phyloP scores from a whole-genome alignment of 2,797 vertebrate genomes.

The Sebastes taczanowskii region DNA sequence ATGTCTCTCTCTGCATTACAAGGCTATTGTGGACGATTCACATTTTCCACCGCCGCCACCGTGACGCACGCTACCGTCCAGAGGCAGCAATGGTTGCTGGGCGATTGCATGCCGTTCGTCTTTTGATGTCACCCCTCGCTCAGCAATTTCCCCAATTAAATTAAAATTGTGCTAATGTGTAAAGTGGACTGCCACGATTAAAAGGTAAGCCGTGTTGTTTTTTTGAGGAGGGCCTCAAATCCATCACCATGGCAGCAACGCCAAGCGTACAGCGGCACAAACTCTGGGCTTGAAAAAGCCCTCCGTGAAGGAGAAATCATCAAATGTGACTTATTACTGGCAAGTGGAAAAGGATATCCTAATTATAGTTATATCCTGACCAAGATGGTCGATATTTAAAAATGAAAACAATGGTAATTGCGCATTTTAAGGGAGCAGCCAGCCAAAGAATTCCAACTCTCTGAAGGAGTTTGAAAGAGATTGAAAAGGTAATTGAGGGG shows the following conservation, averaged over 20 bases:
- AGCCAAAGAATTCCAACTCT: constrained; percentile 44
- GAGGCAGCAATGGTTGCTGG: constrained; percentile 25
- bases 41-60: constrained; percentile 64
- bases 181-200: constrained; percentile 55
- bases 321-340: constrained; percentile 60
- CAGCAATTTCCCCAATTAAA: constrained; percentile 60
- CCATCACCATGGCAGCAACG: constrained; percentile 50
- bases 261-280: constrained; percentile 30
- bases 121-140: constrained; percentile 61
- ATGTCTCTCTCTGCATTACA: constrained; percentile 39
- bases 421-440: constrained; percentile 20
- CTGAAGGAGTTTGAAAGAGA: constrained; percentile 12
- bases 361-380: constrained; percentile 68
- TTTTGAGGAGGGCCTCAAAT: constrained; percentile 52
- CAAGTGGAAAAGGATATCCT: constrained; percentile 61
- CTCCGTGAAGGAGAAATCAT: constrained; percentile 31
- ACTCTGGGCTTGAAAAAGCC: constrained; percentile 7
- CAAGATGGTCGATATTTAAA: constrained; percentile 55
- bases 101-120: constrained; percentile 33
- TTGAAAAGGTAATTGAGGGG: constrained; percentile 33
- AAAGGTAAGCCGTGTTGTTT: constrained; percentile 64
- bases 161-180: constrained; percentile 63
- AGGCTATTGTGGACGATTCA: constrained; percentile 47
- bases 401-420: constrained; percentile 66
- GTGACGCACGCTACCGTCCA: constrained; percentile 39